Conservation (phyloP, 2,113 vertebrate genomes). For the Rhombomys opimus region DNA sequence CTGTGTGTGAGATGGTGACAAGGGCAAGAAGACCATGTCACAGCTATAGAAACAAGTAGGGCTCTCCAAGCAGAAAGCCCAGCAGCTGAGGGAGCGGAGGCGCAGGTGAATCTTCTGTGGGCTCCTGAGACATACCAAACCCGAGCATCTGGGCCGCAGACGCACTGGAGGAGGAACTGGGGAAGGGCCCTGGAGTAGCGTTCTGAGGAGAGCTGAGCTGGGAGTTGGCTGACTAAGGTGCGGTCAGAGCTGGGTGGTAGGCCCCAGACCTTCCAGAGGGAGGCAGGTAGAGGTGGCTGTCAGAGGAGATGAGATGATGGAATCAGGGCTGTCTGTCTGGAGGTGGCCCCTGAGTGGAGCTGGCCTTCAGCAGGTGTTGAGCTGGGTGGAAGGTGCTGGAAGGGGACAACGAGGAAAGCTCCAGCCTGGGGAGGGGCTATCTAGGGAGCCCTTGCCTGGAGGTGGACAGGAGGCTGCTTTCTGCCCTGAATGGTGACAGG, state of each 20-base stretch:
- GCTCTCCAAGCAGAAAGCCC: background rate
- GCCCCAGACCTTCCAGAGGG: rapidly evolving
- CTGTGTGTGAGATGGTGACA: background rate
- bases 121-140: background rate
- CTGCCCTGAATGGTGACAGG: background rate
- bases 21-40: background rate
- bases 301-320: background rate
- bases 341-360: background rate
- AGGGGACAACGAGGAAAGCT: background rate
- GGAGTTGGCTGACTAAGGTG: rapidly evolving
- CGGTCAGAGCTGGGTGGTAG: background rate
- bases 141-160: background rate
- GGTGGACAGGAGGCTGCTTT: background rate
- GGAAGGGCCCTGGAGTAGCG: background rate
- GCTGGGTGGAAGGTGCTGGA: background rate
- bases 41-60: background rate
- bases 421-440: background rate
- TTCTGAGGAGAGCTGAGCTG: background rate
- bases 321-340: background rate
- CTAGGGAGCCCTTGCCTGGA: background rate
- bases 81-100: background rate
- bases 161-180: too few relatives aligned
- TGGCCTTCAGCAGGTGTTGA: background rate
- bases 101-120: background rate
- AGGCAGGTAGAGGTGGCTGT: background rate